Conservation (phyloP, 2,888 invertebrate species). For the Uropetala carovei region DNA sequence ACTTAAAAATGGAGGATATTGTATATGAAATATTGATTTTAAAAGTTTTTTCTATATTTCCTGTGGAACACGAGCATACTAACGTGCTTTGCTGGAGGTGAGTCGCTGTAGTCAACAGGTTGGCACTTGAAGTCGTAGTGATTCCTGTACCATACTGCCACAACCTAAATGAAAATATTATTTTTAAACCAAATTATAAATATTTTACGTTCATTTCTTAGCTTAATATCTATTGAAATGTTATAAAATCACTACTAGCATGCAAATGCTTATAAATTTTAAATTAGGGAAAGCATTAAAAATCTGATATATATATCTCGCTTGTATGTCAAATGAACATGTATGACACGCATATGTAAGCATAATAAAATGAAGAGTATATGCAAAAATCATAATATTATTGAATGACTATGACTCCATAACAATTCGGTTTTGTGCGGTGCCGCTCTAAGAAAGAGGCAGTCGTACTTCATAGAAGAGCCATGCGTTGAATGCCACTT, state of each 20-base stretch:
- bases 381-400: no score
- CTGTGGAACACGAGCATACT: slow-evolving; percentile 74
- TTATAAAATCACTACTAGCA: no score
- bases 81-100: slow-evolving; percentile 89
- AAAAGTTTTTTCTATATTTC: not conserved
- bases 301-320: no score
- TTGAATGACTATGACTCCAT: no score
- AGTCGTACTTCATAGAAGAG: slow-evolving; percentile 83
- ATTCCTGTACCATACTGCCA: slow-evolving; percentile 20
- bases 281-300: no score
- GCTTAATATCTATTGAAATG: not conserved
- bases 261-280: no score
- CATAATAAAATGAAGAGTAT: no score
- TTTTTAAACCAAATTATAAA: not conserved
- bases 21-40: not conserved
- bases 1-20: no score
- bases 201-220: not conserved
- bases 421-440: no score
- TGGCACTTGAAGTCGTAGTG: slow-evolving; percentile 92
- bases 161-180: not conserved
- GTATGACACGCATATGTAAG: no score
- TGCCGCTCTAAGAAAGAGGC: no score
- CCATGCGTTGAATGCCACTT: slow-evolving; percentile 87
- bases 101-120: slow-evolving; percentile 91
- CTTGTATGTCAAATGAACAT: no score